Evolutionary conservation across 2,888 invertebrate genomes (phyloP).

Genomic region (Ethmia dodecea): DNA sequence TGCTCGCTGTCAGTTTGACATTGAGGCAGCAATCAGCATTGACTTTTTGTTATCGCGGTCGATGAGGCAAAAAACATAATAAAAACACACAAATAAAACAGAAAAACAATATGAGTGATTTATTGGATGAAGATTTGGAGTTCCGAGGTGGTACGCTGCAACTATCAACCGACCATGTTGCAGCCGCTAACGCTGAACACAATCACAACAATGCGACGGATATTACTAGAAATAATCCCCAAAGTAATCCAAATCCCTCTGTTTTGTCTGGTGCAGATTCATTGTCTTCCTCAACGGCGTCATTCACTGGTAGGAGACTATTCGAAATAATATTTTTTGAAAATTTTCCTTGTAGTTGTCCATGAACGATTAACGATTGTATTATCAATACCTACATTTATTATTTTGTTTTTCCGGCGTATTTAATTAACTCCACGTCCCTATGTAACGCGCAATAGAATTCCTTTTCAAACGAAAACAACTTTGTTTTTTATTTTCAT

Average conservation of each 20-base stretch:
- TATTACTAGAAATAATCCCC: conserved; percentile 36
- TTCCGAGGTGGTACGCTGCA: conserved; percentile 76
- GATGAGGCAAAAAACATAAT: conserved; percentile 7
- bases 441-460: too few species aligned
- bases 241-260: conserved; percentile 49
- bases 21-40: conserved; percentile 17
- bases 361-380: too few species aligned
- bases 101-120: conserved; percentile 49
- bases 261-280: conserved; percentile 68
- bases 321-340: too few species aligned
- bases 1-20: too few species aligned
- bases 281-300: conserved; percentile 60
- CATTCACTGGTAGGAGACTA: conserved; percentile 51
- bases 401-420: too few species aligned
- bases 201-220: conserved; percentile 31
- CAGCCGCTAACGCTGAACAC: conserved; percentile 32
- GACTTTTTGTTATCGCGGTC: conserved; percentile 23
- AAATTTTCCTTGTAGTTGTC: too few species aligned
- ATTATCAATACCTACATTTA: too few species aligned
- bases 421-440: too few species aligned
- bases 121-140: conserved; percentile 76
- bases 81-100: conserved; percentile 6
- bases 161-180: conserved; percentile 46
- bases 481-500: too few species aligned
- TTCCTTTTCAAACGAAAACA: too few species aligned